Conservation (phyloP, 2,113 vertebrate species). For the Gobiocypris rarus region DNA sequence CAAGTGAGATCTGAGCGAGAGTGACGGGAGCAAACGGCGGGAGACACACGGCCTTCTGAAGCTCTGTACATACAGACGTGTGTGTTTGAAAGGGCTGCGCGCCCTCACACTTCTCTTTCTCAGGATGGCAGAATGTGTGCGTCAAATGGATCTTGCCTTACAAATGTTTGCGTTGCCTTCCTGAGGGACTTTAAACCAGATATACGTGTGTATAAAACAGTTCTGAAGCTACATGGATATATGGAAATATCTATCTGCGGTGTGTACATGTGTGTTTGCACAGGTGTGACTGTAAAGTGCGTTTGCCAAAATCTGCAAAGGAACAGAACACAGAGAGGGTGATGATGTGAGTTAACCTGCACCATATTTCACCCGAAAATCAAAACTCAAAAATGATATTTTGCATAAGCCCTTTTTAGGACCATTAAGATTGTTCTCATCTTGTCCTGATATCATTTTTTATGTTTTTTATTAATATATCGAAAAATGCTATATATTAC, state of each 20-base stretch:
- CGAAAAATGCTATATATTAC: too few species aligned
- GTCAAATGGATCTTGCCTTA: constrained; percentile 56
- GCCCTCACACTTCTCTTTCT: constrained; percentile 34
- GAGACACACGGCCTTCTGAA: neutral
- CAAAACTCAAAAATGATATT: neutral
- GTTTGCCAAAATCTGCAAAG: constrained; percentile 29
- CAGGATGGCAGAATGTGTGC: constrained; percentile 51
- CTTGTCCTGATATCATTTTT: too few species aligned
- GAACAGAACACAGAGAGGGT: neutral
- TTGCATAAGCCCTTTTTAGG: neutral
- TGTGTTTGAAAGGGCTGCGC: constrained; percentile 45
- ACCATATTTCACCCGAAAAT: neutral
- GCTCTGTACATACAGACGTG: constrained; percentile 28
- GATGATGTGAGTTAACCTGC: constrained; percentile 8
- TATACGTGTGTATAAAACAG: neutral
- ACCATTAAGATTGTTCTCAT: too few species aligned
- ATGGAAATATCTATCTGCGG: constrained; percentile 2
- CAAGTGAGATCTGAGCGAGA: neutral
- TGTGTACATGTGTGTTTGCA: constrained; percentile 34
- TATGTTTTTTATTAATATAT: too few species aligned
- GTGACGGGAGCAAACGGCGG: neutral
- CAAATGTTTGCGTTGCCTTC: constrained; percentile 52
- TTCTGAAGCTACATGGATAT: constrained; percentile 37
- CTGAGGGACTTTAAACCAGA: constrained; percentile 29
- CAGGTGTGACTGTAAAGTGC: constrained; percentile 31